phyloP scores from a whole-genome alignment of 2,888 invertebrate species.

The Sussaba pulchella region DNA sequence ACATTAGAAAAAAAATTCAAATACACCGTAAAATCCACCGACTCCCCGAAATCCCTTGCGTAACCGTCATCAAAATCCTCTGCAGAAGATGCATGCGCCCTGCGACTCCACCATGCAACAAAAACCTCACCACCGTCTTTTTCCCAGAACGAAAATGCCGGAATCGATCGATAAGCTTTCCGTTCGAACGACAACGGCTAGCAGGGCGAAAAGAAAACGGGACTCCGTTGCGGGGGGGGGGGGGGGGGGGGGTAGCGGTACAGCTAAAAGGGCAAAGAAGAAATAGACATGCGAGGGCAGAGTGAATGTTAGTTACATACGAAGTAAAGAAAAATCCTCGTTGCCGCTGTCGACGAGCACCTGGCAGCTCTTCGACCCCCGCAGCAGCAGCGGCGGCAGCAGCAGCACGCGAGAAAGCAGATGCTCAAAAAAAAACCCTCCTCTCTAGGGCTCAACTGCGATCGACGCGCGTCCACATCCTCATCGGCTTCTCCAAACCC shows the following conservation, averaged over 20 bases:
- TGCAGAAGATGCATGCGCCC: no score
- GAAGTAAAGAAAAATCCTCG: constrained; percentile 58
- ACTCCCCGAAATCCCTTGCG: no score
- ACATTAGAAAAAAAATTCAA: no score
- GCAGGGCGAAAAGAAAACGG: no score
- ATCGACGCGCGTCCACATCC: constrained; percentile 33
- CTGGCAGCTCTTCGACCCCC: constrained; percentile 61
- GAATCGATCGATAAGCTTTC: constrained; percentile 41
- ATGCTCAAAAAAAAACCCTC: constrained; percentile 37
- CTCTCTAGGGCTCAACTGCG: constrained; percentile 18
- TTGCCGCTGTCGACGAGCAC: constrained; percentile 60
- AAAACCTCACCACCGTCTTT: not conserved
- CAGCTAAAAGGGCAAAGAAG: constrained; percentile 18
- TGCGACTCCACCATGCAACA: no score
- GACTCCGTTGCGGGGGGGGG: no score
- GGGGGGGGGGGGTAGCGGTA: not conserved
- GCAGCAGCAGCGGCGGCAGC: constrained; percentile 32
- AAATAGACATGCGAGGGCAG: constrained; percentile 8
- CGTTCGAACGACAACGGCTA: constrained; percentile 3
- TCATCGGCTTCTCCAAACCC: constrained; percentile 13
- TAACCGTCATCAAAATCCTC: no score
- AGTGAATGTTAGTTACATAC: not conserved
- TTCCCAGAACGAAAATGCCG: constrained; percentile 14
- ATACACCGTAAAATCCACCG: no score
- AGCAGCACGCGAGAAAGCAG: constrained; percentile 31